Conservation (phyloP, 2,113 vertebrate genomes). For the Notiomystis cincta region DNA sequence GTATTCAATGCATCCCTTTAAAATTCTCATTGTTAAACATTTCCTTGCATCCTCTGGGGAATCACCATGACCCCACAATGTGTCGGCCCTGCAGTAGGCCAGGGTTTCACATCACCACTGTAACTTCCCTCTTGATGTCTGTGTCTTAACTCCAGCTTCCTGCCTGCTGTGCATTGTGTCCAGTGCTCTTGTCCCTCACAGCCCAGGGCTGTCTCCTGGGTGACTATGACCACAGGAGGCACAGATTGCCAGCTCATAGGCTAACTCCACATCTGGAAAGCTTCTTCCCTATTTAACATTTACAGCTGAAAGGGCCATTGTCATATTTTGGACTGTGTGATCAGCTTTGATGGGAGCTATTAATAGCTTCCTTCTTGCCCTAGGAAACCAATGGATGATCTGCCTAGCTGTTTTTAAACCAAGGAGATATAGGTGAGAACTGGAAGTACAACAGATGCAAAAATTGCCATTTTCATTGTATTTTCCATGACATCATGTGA, state of each 20-base stretch:
- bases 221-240: not conserved
- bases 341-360: not conserved
- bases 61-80: fast-evolving
- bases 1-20: not conserved
- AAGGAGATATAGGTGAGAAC: not conserved
- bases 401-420: not conserved
- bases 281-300: not conserved
- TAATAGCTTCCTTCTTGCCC: not conserved
- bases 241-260: not conserved
- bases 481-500: not conserved
- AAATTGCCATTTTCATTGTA: not conserved
- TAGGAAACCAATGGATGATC: not conserved
- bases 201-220: fast-evolving
- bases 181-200: not conserved
- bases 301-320: not conserved
- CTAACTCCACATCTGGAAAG: not conserved
- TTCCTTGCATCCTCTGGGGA: not conserved
- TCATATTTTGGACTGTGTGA: not conserved
- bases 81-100: not conserved
- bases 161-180: not conserved
- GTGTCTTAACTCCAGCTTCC: not conserved
- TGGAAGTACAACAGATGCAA: not conserved
- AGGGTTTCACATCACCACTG: not conserved
- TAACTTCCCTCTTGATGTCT: not conserved
- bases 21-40: not conserved